Conservation (phyloP, 2,888 invertebrate genomes). For the Limnephilus auricula region DNA sequence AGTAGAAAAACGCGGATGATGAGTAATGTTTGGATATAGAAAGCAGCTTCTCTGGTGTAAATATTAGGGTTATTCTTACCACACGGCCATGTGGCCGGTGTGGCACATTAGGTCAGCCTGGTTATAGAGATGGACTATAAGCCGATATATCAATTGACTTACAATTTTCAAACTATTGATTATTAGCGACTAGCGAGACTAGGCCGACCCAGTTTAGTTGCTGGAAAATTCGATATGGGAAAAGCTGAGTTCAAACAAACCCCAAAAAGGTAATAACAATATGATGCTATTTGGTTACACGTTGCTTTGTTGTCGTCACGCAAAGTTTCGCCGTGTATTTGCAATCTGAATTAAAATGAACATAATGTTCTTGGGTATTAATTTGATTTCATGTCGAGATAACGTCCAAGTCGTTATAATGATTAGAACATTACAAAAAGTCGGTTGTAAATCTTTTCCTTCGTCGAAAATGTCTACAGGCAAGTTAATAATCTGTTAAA, state of each 20-base stretch:
- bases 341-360: neutral
- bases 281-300: neutral
- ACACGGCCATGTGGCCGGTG: slow-evolving; percentile 29
- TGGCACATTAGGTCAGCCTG: slow-evolving; percentile 21
- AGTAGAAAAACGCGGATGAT: neutral
- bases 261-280: neutral
- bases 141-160: slow-evolving; percentile 34
- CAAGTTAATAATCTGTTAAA: neutral
- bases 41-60: slow-evolving; percentile 21
- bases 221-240: neutral
- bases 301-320: neutral
- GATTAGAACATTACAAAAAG: neutral
- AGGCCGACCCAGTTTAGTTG: neutral
- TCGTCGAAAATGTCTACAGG: neutral
- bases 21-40: slow-evolving; percentile 23
- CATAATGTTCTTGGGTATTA: slow-evolving; percentile 2
- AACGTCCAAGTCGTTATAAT: neutral
- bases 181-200: neutral
- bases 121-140: neutral
- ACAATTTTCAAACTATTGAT: slow-evolving; percentile 1
- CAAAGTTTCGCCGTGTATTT: neutral
- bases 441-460: neutral
- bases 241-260: neutral
- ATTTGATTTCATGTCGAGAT: neutral
- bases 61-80: slow-evolving; percentile 34